A percentile compares a stretch with the other conserved stretches of the same genome.
Evolutionary conservation across 2,888 invertebrate genomes (phyloP).

Genomic region (Venusia cambrica): DNA sequence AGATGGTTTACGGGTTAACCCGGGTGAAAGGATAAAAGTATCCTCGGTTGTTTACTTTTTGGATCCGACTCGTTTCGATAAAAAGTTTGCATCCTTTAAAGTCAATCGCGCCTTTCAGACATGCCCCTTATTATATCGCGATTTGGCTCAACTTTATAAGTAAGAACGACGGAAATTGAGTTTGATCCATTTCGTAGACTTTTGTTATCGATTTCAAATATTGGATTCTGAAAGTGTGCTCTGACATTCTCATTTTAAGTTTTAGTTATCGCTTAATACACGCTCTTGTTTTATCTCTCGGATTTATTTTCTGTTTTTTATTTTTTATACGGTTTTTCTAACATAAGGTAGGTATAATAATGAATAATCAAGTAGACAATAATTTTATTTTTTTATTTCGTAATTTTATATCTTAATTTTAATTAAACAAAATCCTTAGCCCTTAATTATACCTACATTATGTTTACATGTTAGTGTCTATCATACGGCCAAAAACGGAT

Average conservation of each 20-base stretch:
- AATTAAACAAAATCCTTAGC: no score
- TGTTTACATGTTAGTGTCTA: no score
- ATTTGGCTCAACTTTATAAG: conserved; percentile 35
- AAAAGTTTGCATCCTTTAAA: conserved; percentile 67
- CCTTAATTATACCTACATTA: no score
- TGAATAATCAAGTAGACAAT: no score
- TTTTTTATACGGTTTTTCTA: no score
- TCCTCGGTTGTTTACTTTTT: conserved; percentile 71
- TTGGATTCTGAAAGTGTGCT: conserved; percentile 16
- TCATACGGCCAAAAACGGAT: no score
- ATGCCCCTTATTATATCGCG: conserved; percentile 40
- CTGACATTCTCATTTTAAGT: conserved; percentile 22
- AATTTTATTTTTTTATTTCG: no score
- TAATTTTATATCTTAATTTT: no score
- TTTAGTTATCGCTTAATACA: no score
- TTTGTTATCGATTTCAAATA: conserved; percentile 29
- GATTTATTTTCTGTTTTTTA: no score
- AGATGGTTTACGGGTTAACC: conserved; percentile 80
- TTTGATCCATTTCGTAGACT: conserved; percentile 30
- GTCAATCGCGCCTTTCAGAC: conserved; percentile 51
- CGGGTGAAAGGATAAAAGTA: conserved; percentile 75
- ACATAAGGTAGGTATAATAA: no score
- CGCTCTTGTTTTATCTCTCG: no score
- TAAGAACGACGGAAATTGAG: conserved; percentile 36
- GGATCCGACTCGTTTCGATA: conserved; percentile 61